phyloP scores from a whole-genome alignment of 1,140 invertebrate genomes.

The Cydia pomonella region DNA sequence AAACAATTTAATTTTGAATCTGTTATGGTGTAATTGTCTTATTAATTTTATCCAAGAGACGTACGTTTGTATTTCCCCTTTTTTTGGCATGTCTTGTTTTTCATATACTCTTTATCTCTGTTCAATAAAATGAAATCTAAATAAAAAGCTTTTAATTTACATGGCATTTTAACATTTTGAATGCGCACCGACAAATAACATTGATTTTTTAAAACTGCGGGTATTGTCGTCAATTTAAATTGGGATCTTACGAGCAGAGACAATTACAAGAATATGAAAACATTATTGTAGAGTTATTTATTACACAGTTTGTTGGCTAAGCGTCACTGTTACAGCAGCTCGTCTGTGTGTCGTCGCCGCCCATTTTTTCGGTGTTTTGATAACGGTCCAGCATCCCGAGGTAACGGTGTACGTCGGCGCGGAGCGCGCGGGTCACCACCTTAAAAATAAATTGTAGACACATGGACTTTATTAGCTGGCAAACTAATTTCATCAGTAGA shows the following conservation, averaged over 20 bases:
- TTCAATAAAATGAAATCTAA: slow-evolving; percentile 21
- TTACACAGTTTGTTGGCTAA: no score
- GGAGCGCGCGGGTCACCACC: slow-evolving; percentile 45
- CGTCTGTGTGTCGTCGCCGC: no score
- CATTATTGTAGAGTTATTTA: no score
- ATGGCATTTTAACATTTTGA: background rate
- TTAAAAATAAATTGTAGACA: slow-evolving; percentile 1
- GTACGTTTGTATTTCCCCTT: slow-evolving; percentile 17
- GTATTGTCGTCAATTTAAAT: background rate
- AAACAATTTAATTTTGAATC: slow-evolving; percentile 35
- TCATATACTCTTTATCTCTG: background rate
- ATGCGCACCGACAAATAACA: background rate
- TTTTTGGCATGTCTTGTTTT: slow-evolving; percentile 5
- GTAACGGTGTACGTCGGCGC: slow-evolving; percentile 45
- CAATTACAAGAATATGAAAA: no score
- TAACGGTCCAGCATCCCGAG: slow-evolving; percentile 32
- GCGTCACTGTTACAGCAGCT: no score
- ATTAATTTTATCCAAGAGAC: slow-evolving; percentile 36
- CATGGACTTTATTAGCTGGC: no score
- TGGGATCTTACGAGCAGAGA: no score
- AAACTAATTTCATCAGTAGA: no score
- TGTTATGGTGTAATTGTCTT: slow-evolving; percentile 28
- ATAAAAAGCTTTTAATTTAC: background rate
- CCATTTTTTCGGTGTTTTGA: background rate
- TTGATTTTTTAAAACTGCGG: background rate